Conservation (phyloP, 2,797 vertebrate genomes). For the Danionella dracula region DNA sequence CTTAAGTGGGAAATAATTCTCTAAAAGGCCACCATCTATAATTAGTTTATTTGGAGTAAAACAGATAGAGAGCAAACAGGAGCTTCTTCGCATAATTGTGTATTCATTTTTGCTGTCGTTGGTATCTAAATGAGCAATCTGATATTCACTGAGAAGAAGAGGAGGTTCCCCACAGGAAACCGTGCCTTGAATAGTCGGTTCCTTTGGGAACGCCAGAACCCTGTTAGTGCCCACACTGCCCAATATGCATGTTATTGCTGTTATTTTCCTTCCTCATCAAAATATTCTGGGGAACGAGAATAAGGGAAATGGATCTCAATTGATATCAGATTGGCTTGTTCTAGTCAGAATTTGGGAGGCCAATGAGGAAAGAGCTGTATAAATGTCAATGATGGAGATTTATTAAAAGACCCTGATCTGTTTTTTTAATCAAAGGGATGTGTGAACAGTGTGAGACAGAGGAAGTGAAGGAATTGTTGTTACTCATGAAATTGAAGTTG, state of each 20-base stretch:
- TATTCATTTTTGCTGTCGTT: constrained; percentile 48
- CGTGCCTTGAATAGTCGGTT: not conserved
- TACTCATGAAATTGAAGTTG: constrained; percentile 19
- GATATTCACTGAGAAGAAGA: constrained; percentile 17
- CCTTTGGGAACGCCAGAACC: constrained; percentile 4
- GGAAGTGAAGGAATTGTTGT: constrained; percentile 45
- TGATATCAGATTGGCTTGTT: no score
- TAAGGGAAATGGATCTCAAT: no score
- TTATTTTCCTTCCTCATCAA: constrained; percentile 8
- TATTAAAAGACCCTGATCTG: constrained; percentile 51
- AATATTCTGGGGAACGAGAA: not conserved
- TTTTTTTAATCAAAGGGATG: constrained; percentile 46
- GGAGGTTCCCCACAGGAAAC: constrained; percentile 11
- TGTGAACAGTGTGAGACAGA: constrained; percentile 56
- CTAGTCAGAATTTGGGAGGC: no score
- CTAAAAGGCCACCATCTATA: constrained; percentile 51
- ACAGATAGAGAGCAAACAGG: constrained; percentile 38
- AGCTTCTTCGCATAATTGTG: constrained; percentile 14
- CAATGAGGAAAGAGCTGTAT: constrained; percentile 48
- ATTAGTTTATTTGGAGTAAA: constrained; percentile 54
- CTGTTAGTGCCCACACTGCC: not conserved
- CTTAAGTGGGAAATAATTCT: constrained; percentile 25
- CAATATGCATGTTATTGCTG: constrained; percentile 14
- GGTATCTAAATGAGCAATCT: constrained; percentile 43
- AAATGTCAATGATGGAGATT: constrained; percentile 47